These are phyloP conservation scores for Danio choprae DNA, from an alignment of 2,797 vertebrate genomes.

Conservation along the genomic window DNA sequence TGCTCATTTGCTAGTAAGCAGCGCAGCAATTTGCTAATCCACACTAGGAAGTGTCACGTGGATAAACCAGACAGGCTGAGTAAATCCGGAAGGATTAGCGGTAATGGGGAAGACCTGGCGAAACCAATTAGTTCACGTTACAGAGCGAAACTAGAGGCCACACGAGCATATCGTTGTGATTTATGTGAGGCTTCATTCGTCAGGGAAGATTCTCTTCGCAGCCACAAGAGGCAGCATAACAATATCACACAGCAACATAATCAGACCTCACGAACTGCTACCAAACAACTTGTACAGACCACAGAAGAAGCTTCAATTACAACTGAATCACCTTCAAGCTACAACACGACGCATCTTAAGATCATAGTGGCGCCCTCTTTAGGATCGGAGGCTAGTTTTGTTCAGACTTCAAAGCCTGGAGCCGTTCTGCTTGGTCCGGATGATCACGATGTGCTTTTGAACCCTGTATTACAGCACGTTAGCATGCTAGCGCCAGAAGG, in stretches of 20 bases:
- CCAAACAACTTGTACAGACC: conserved; percentile 63
- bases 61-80: conserved; percentile 78
- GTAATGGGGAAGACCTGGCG: conserved; percentile 64
- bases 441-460: conserved; percentile 74
- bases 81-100: conserved; percentile 64
- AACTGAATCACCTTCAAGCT: conserved; percentile 70
- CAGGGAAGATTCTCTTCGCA: conserved; percentile 93
- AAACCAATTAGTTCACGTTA: conserved; percentile 83
- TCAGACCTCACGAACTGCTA: conserved; percentile 46
- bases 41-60: conserved; percentile 87
- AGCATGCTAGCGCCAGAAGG: conserved; percentile 82
- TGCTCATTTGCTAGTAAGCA: conserved; percentile 95
- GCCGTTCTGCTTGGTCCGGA: conserved; percentile 74
- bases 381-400: conserved; percentile 70
- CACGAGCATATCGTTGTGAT: conserved; percentile 89
- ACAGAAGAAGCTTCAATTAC: conserved; percentile 74
- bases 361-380: conserved; percentile 88
- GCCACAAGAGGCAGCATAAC: conserved; percentile 92
- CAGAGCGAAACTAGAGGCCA: conserved; percentile 88
- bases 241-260: conserved; percentile 71
- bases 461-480: conserved; percentile 91
- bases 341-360: conserved; percentile 84
- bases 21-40: conserved; percentile 93
- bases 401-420: conserved; percentile 72
- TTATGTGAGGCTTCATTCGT: conserved; percentile 91